Evolutionary conservation across 2,888 invertebrate species (phyloP).

Genomic region (Napeogenes sylphis): DNA sequence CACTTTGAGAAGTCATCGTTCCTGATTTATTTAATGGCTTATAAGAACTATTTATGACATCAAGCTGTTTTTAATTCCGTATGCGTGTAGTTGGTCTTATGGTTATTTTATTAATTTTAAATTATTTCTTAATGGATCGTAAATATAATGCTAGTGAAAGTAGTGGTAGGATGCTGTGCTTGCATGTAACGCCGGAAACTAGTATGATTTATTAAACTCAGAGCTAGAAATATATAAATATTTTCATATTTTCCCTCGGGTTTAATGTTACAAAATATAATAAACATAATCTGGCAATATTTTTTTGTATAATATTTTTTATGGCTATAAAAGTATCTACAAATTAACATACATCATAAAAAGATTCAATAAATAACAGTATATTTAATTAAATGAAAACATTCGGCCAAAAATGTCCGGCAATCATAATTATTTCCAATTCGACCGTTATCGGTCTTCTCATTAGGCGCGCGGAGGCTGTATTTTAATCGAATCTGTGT

Average conservation of each 20-base stretch:
- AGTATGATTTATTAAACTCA: conserved; percentile 8
- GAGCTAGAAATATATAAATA: conserved; percentile 2
- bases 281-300: too few species aligned
- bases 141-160: conserved; percentile 10
- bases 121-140: neutral
- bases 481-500: conserved; percentile 53
- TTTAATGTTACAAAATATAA: too few species aligned
- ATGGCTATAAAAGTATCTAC: too few species aligned
- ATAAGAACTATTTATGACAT: neutral
- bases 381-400: conserved; percentile 7
- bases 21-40: neutral
- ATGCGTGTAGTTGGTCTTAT: too few species aligned
- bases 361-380: too few species aligned
- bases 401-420: conserved; percentile 18
- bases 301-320: too few species aligned
- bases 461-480: conserved; percentile 49
- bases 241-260: neutral
- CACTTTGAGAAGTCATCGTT: neutral
- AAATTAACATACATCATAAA: too few species aligned
- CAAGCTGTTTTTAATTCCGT: too few species aligned
- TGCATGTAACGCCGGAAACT: conserved; percentile 2
- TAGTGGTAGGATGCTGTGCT: neutral
- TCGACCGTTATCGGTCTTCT: conserved; percentile 44
- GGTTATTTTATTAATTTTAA: too few species aligned
- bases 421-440: conserved; percentile 36